Base-by-base conservation (phyloP, 2,113 vertebrate species). In the Stictonetta naevosa region DNA sequence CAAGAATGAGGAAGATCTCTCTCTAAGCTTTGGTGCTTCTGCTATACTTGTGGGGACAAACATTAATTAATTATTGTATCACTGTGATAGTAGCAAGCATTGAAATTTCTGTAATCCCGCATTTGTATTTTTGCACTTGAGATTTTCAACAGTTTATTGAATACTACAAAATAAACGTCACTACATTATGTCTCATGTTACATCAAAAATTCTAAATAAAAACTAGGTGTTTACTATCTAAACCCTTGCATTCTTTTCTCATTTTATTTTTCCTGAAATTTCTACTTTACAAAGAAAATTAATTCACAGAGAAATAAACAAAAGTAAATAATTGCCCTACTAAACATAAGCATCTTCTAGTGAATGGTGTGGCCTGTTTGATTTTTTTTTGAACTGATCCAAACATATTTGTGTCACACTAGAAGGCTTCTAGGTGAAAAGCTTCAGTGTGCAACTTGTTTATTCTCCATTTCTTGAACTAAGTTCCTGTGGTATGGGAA, bases 401-500 rank as follows among this genome's bases (percentile, higher is more conserved):
- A 68, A 60, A 93, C 40, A 22, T 58, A 36, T 7, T 6, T 1
- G 5, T 79, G 60, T 53, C 59, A 52, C 16, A 34, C 36, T 6
- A n/a, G 63, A 89, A 77, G 84, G 75, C 72, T 90, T 95, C 53
- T 29, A 31, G 75, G 53, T 93, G 40, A 64, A 95, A 95, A 92
- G 67, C 55, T 79, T 79, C 68, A 76, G 14, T 64, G 71, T 64
- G n/a, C 77, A 79, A 96, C 79, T 93, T 86, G 23, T 93, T 64
- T 81, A 81, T 22, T 25, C 38, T 38, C 34, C 36, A 75, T 44
- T 52, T 67, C 63, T 38, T 52, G 31, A 77, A 71, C 5, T 60
- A 77, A 95, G 52, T 84, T 79, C 92, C 88, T 75, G 31, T 85
- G 75, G 82, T 83, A 59, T 53, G 29, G 77, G 69, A 97, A 94